phyloP scores from a whole-genome alignment of 1,140 invertebrate genomes.

The Heliconius nattereri region DNA sequence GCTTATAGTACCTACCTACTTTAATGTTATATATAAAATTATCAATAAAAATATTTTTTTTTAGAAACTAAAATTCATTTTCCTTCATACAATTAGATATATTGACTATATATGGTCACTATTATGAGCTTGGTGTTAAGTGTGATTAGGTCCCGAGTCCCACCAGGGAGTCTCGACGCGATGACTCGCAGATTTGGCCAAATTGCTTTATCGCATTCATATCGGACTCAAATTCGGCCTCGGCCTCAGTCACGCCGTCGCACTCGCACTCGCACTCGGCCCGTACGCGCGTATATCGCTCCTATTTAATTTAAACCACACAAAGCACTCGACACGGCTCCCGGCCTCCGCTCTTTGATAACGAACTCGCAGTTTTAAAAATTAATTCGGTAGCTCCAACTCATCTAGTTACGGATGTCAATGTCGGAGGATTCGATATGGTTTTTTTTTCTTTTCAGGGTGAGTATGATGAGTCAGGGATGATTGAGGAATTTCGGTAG shows the following conservation, averaged over 20 bases:
- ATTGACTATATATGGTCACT: neutral
- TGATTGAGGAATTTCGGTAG: constrained; percentile 24
- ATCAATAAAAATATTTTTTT: too few species aligned
- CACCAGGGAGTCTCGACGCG: constrained; percentile 41
- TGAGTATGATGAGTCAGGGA: constrained; percentile 37
- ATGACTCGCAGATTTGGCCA: constrained; percentile 70
- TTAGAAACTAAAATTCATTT: too few species aligned
- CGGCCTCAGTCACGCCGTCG: constrained; percentile 21
- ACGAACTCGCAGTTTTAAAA: constrained; percentile 66
- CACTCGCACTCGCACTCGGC: constrained; percentile 23
- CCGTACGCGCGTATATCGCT: constrained; percentile 53
- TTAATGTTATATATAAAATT: too few species aligned
- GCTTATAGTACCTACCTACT: too few species aligned
- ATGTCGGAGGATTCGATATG: constrained; percentile 58
- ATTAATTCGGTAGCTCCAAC: constrained; percentile 59
- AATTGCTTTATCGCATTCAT: constrained; percentile 75
- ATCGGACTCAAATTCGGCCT: constrained; percentile 49
- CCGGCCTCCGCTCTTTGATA: constrained; percentile 63
- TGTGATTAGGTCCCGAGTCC: constrained; percentile 24
- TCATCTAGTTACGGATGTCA: constrained; percentile 69
- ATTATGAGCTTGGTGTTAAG: constrained; percentile 17
- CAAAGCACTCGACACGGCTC: constrained; percentile 71
- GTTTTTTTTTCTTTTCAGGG: constrained; percentile 33
- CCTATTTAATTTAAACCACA: constrained; percentile 76
- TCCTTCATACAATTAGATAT: neutral